Percentiles rank a stretch among this genome's conserved stretches.
These are phyloP conservation scores for Carpatolechia fugitivella DNA, from an alignment of 2,888 invertebrate genomes.

Conservation along the genomic window DNA sequence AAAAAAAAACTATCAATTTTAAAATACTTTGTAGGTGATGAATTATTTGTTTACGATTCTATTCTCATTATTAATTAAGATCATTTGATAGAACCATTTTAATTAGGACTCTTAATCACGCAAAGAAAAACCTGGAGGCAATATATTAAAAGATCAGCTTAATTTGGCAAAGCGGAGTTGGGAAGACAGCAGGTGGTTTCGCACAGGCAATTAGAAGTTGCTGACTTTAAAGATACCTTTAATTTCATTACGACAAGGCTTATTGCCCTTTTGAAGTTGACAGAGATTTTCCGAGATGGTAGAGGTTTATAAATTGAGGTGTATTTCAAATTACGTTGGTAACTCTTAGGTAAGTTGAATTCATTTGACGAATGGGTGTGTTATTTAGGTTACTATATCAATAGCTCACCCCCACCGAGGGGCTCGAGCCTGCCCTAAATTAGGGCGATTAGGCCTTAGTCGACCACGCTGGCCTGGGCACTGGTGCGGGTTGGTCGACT, in stretches of 20 bases:
- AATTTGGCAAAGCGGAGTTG: not conserved
- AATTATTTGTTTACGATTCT: no score
- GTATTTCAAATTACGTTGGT: not conserved
- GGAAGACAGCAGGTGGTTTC: not conserved
- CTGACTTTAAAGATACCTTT: slow-evolving; percentile 1
- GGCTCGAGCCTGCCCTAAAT: no score
- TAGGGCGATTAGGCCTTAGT: no score
- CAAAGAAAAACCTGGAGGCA: not conserved
- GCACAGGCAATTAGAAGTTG: slow-evolving; percentile 18
- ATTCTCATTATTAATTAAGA: no score
- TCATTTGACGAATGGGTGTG: not conserved
- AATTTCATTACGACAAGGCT: slow-evolving; percentile 6
- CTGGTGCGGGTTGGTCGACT: no score
- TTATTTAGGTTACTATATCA: no score
- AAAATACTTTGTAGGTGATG: no score
- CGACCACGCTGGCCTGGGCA: no score
- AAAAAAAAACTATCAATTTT: no score
- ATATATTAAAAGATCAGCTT: not conserved
- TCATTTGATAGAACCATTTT: no score
- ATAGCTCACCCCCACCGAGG: no score
- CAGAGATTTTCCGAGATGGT: not conserved
- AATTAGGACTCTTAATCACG: no score
- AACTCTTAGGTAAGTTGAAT: not conserved
- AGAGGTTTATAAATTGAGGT: not conserved
- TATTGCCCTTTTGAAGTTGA: slow-evolving; percentile 4